These are phyloP conservation scores for Tenualosa thibaudeaui DNA, from an alignment of 2,797 vertebrate genomes.

Conservation along the genomic window DNA sequence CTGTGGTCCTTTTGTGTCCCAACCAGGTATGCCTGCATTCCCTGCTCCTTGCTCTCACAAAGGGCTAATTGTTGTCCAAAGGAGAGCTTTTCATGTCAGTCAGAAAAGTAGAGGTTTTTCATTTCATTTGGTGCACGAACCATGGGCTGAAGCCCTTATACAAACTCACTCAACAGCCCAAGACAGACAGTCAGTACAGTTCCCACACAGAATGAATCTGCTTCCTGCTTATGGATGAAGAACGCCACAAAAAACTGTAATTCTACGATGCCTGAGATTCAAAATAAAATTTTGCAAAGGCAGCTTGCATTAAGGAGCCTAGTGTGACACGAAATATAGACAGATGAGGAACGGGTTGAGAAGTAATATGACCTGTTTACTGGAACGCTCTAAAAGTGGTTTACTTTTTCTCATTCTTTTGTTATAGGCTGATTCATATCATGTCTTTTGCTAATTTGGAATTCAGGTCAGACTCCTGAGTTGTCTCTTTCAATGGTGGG, in stretches of 20 bases:
- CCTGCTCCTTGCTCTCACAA: conserved; percentile 59
- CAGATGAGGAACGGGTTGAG: neutral
- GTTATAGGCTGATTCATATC: neutral
- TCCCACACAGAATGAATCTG: neutral
- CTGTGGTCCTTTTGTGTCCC: neutral
- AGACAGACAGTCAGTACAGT: neutral
- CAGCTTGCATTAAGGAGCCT: neutral
- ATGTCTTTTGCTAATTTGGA: neutral
- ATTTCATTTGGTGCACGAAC: conserved; percentile 71
- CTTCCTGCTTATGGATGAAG: too few relatives aligned
- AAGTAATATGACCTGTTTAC: neutral
- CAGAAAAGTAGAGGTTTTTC: conserved; percentile 58
- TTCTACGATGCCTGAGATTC: neutral
- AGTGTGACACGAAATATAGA: neutral
- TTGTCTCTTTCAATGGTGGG: neutral
- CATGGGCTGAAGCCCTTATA: conserved; percentile 44
- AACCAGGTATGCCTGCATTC: conserved; percentile 40
- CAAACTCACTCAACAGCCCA: conserved; percentile 47
- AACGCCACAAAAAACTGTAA: neutral
- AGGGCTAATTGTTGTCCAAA: conserved; percentile 66
- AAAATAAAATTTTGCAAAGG: neutral
- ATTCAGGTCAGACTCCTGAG: neutral
- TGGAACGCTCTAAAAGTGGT: neutral
- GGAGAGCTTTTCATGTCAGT: conserved; percentile 57
- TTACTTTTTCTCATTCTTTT: neutral